Evolutionary conservation across 1,140 invertebrate genomes (phyloP), one percentile per base, ranked within the genome.

Genomic region (Drosophila cardini): DNA sequence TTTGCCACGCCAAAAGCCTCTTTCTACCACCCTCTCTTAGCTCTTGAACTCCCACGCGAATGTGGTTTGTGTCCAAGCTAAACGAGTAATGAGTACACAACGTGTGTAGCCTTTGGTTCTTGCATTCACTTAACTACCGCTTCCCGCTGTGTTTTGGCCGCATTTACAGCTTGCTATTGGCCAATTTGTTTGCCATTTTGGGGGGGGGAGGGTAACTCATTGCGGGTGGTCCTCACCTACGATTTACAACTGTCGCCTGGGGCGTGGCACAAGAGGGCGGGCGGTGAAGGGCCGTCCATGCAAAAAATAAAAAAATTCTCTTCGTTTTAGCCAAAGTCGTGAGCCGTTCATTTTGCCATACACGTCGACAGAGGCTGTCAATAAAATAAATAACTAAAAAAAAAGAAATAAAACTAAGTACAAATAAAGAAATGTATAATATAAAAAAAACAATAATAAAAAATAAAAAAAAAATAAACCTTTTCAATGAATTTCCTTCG

Each of bases 81-180:
- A 62, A 48, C 53, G 45, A 36, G 45, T 40, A 6, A 1, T 53
- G 79, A 67, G 77, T 77, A 34, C 78, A 67, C 53, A 80, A 76
- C 50, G 40, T 62, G 8, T 48, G 4, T 4, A 26, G 11, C 3
- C 6, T 43, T 26, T 2, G 48, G 53, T 45, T 69, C 13, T 16
- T 45, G 63, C 34, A 30, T 38, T 11, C 5, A 26, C 64, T 77
- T 52, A 50, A 11, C 36, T 16, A 30, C 11, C 30, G 40, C 21
- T 26, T 3, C 76, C 63, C 55, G 77, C 68, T 80, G 77, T 32
- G 62, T 72, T 70, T 76, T 79, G 67, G 32, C 72, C 78, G 67
- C 72, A 48, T 76, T 80, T 76, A 6, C 32, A 36, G 46, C 36
- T 26, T 26, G 30, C 18, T 43, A 7, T 61, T 68, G 55, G 40